Evolutionary conservation across 2,797 vertebrate genomes (phyloP), one percentile per base, ranked within the genome.

Genomic region (Gymnoscopelus braueri): DNA sequence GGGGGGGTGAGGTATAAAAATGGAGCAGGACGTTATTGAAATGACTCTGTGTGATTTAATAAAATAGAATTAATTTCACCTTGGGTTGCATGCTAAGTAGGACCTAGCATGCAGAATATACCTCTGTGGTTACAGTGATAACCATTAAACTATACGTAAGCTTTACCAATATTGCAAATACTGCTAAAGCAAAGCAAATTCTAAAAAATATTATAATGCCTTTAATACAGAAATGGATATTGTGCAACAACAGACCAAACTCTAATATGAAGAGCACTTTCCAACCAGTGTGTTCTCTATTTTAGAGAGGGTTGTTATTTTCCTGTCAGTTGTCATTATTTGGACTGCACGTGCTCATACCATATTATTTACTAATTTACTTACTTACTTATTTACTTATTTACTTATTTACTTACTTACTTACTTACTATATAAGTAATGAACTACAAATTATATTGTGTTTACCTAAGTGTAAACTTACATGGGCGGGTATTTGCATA

Each of bases 401-500:
- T 70, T 67, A 15, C 10, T 6, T 26, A 39, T 50, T 62, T 29
- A 29, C 26, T 62, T 50, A 62, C 39, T 13, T 7, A 48, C 47
- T 19, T n/a, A 13, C 0, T 71, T 24, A 24, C 39, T 58, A 11
- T 62, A 51, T 66, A 39, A 48, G 52, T 54, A 70, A 32, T 71
- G 67, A 81, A 71, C 57, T 57, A 35, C 51, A 65, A 67, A 69
- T 67, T 75, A 69, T 59, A 67, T 63, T 52, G 15, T 2, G 35
- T 26, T 60, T 51, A 72, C 71, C 67, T 5, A 62, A 63, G 60
- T 73, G 64, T 60, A 74, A 72, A 61, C 48, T 64, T 65, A 73
- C 71, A 81, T 51, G 50, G 49, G 74, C 44, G 58, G 65, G 69
- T 58, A 83, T 88, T 91, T 80, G 74, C 78, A 90, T 84, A 68